Base-by-base conservation (phyloP, 2,888 invertebrate genomes). In the Nemapogon koenigi region DNA sequence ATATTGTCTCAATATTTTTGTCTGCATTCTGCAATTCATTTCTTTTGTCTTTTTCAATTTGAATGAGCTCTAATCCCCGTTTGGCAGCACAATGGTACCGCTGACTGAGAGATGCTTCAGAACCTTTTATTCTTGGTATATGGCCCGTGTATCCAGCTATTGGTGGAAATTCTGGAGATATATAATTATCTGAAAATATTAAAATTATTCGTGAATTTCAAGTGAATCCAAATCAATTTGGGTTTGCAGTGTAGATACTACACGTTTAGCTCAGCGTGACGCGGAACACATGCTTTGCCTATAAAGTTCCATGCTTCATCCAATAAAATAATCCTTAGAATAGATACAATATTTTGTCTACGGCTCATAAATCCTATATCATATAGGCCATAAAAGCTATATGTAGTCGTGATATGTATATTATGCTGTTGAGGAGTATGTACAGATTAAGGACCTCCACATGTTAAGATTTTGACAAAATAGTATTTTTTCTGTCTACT, bases 121-220 rank as follows among this genome's bases (percentile, higher is more conserved):
- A 81, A 10, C 85, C 85, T 52, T 82, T 85, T 37, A 87, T 83
- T 31, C 85, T 76, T 3, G 87, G 87, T 42, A 88, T 87, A 55
- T 88, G 87, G 3, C 88, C 88, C 0, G 88, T 88, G 60, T 88
- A 88, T 6, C 88, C 88, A 1, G 87, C 85, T 49, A 88, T 87
- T 11, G 88, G 88, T 14, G 87, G 88, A 49, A 81, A 82, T 53
- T 87, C 86, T 0, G 87, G 82, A 4, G 87, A 84, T 57, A 83
- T 78, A 44, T 83, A 79, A 60, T 83, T 83, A 49, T 83, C 87
- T 86, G 72, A 39, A 75, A 67, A 41, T 43, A 33, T 38, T 33
- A 32, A 13, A 37, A 17, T 17, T 36, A 26, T 3, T 19, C 30
- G 43, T 40, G n/a, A 22, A 16, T 4, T 8, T 29, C 11, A 10